Evolutionary conservation across 2,797 vertebrate genomes (phyloP).

Genomic region (Serranus cabrilla): DNA sequence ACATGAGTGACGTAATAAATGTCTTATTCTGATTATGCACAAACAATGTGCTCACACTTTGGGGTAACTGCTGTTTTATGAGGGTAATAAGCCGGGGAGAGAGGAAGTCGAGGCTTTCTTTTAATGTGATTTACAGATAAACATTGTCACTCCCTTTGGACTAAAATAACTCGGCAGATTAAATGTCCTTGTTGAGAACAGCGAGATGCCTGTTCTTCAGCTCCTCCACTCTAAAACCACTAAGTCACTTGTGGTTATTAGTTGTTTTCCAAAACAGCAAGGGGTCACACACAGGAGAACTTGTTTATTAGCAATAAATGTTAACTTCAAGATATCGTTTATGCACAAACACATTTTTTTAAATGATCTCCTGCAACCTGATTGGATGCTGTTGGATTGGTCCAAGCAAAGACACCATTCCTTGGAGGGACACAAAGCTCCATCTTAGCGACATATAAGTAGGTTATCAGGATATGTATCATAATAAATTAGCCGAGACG

Average conservation of each 20-base stretch:
- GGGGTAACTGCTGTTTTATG: neutral
- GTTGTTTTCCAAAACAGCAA: neutral
- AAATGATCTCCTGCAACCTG: no score
- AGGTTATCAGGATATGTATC: constrained; percentile 9
- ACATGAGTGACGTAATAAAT: neutral
- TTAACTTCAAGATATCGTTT: neutral
- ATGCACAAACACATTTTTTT: no score
- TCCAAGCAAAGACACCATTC: neutral
- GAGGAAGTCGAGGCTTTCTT: constrained; percentile 4
- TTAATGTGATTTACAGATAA: constrained; percentile 19
- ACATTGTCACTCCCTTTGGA: constrained; percentile 4
- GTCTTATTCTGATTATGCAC: neutral
- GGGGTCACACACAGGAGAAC: neutral
- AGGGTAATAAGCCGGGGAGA: neutral
- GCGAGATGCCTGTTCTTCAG: constrained; percentile 12
- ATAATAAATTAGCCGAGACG: constrained; percentile 34
- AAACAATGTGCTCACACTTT: neutral
- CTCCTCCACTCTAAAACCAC: neutral
- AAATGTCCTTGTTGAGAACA: constrained; percentile 21
- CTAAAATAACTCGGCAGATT: constrained; percentile 11
- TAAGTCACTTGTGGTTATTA: neutral
- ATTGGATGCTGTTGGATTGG: no score
- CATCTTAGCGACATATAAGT: constrained; percentile 16
- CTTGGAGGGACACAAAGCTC: constrained; percentile 13
- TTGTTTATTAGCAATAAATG: neutral